Percentiles rank a stretch among this genome's conserved stretches.
These are phyloP conservation scores for Zaprionus lineosus DNA, from an alignment of 2,888 invertebrate genomes.

Conservation along the genomic window DNA sequence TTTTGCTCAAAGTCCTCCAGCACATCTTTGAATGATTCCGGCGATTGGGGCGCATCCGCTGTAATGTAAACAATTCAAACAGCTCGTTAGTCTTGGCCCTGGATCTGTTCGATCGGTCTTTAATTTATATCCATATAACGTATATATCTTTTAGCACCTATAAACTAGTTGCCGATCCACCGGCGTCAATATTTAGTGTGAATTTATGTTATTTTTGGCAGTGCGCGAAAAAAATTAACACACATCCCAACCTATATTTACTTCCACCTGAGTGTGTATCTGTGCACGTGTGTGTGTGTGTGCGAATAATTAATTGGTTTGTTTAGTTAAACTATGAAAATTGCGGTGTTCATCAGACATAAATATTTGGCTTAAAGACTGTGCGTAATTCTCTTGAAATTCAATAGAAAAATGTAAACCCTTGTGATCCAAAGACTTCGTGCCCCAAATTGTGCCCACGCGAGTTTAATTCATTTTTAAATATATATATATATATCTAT, in stretches of 20 bases:
- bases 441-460: constrained; percentile 54
- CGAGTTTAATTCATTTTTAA: constrained; percentile 17
- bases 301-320: constrained; percentile 71
- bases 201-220: constrained; percentile 71
- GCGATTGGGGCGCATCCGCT: constrained; percentile 87
- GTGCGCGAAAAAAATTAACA: constrained; percentile 44
- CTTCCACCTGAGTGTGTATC: constrained; percentile 20
- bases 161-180: constrained; percentile 47
- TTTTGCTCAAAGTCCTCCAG: constrained; percentile 90
- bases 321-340: constrained; percentile 61
- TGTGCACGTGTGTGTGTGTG: constrained; percentile 25
- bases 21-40: constrained; percentile 89
- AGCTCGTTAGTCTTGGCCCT: constrained; percentile 25
- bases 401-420: constrained; percentile 28
- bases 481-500: constrained; percentile 8
- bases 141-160: constrained; percentile 65
- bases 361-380: constrained; percentile 70
- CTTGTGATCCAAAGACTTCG: constrained; percentile 36
- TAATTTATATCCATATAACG: constrained; percentile 9
- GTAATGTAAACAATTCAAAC: constrained; percentile 40
- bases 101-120: not conserved
- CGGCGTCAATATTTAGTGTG: constrained; percentile 59
- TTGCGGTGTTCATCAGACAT: constrained; percentile 56
- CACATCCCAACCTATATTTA: constrained; percentile 34
- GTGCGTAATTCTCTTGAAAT: constrained; percentile 62